Conservation (phyloP, 2,797 vertebrate genomes). For the Picus viridis region DNA sequence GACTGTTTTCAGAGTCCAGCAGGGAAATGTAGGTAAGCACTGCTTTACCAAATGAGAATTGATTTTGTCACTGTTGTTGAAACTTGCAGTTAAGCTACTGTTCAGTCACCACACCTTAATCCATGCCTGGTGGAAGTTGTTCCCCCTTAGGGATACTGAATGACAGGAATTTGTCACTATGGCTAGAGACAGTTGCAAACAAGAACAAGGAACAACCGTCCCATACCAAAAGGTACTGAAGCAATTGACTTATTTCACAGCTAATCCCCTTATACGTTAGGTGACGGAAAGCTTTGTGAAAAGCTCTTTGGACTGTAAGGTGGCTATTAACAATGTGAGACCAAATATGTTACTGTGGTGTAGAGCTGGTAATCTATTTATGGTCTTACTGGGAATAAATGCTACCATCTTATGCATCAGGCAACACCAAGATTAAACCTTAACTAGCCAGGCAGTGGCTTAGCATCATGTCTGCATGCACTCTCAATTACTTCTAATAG, state of each 20-base stretch:
- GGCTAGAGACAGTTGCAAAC: background rate
- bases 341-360: background rate
- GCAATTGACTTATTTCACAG: background rate
- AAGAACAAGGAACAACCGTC: background rate
- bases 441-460: background rate
- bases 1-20: background rate
- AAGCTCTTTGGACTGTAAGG: background rate
- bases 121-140: background rate
- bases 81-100: background rate
- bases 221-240: background rate
- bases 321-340: background rate
- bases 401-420: background rate
- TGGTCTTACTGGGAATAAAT: background rate
- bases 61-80: background rate
- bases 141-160: background rate
- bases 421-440: background rate
- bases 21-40: background rate
- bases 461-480: background rate
- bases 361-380: background rate
- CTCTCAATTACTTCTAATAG: background rate
- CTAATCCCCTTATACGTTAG: background rate
- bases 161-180: background rate
- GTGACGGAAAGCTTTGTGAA: background rate
- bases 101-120: background rate
- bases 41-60: background rate